Base-by-base conservation (phyloP, 2,113 vertebrate genomes). In the Bujurquina vittata region DNA sequence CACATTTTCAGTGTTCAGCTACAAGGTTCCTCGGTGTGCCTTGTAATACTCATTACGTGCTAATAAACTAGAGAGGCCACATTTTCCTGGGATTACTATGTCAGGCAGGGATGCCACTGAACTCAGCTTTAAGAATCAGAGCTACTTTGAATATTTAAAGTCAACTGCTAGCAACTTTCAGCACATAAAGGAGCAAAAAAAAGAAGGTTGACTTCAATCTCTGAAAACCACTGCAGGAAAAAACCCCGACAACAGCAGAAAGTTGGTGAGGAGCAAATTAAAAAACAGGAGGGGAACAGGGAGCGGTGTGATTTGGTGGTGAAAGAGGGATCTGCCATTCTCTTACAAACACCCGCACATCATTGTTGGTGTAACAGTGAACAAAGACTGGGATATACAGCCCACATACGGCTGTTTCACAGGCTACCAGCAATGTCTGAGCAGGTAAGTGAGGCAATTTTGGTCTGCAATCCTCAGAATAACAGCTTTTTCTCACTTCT, bases 271-370 rank as follows among this genome's bases (percentile, higher is more conserved):
- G 63, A 69, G 72, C 56, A 84, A 80, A 89, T 84, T 54, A 82
- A 82, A 67, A 61, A 55, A 46, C 65, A 82, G 83, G 74, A 17
- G 77, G 79, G 77, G 69, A 87, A 77, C 18, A 23, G 81, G 89
- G 63, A 77, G 55, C 80, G 85, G 89, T 89, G 85, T 72, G 6
- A 89, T 88, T 87, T 80, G 84, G 75, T 62, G 55, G 65, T 33
- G 73, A 88, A 77, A 59, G 63, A 62, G 67, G 58, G 26, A 15
- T n/a, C 22, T 57, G 33, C 5, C 75, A 76, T 57, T 57, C 54
- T 29, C 23, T 2, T 54, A 37, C 54, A 37, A 58, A 80, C 40
- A 60, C 56, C 2, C 56, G 55, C 75, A 33, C 59, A 58, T 69
- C 57, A 52, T 17, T 11, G 58, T 60, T 43, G 58, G 43, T 75